Evolutionary conservation across 2,888 invertebrate species (phyloP).

Genomic region (Torymus auratus): DNA sequence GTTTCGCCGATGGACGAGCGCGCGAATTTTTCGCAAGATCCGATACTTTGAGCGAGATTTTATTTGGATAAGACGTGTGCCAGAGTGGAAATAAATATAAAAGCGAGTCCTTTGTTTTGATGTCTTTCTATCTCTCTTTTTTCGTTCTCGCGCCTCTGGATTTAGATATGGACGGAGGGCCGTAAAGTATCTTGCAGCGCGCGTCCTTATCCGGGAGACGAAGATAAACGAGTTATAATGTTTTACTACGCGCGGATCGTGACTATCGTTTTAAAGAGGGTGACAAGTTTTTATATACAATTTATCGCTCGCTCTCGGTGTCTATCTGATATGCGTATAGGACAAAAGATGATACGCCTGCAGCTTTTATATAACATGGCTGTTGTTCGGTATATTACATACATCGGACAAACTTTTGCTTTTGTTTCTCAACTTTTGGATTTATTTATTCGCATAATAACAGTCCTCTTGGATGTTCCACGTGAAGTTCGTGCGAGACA

Average conservation of each 20-base stretch:
- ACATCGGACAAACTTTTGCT: not conserved
- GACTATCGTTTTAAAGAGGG: conserved; percentile 23
- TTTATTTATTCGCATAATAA: no score
- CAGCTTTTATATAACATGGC: no score
- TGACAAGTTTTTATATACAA: not conserved
- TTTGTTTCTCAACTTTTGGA: not conserved
- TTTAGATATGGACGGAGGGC: not conserved
- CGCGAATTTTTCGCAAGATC: conserved; percentile 11
- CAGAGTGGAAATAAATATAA: conserved; percentile 17
- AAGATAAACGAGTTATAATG: conserved; percentile 24
- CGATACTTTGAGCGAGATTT: conserved; percentile 38
- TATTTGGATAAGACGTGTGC: conserved; percentile 18
- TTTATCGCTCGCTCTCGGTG: no score
- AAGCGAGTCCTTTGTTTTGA: conserved; percentile 1
- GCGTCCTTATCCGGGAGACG: not conserved
- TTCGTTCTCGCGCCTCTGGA: not conserved
- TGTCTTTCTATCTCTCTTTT: no score
- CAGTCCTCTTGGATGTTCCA: no score
- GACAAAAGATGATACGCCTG: no score
- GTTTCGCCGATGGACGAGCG: not conserved
- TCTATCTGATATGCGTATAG: no score
- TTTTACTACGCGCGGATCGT: not conserved
- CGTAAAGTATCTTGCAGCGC: conserved; percentile 7
- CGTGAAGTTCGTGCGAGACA: no score
- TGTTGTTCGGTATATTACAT: no score